phyloP scores from a whole-genome alignment of 2,113 vertebrate species.

The Corythoichthys intestinalis region DNA sequence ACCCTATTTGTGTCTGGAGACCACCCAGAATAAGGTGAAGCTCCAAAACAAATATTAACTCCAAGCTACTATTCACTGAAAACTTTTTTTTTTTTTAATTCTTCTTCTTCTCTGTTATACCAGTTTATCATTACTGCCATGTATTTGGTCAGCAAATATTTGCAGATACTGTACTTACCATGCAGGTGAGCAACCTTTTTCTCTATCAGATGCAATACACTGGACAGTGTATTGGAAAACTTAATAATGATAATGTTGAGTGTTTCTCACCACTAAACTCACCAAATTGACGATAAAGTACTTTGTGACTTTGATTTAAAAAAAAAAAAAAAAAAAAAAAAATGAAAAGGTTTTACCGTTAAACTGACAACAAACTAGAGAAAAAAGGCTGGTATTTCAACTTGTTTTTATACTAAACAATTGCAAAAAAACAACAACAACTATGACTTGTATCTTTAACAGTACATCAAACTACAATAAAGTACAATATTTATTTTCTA shows the following conservation, averaged over 20 bases:
- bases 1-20: constrained; percentile 41
- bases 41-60: constrained; percentile 35
- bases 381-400: no score
- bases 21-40: constrained; percentile 64
- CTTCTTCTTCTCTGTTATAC: not conserved
- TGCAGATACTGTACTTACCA: not conserved
- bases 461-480: no score
- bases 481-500: no score
- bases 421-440: no score
- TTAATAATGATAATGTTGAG: not conserved
- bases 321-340: no score
- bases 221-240: not conserved
- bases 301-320: no score
- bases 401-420: no score
- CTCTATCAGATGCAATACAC: constrained; percentile 3
- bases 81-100: constrained; percentile 20
- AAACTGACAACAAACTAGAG: no score
- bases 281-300: no score
- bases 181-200: constrained; percentile 20
- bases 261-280: not conserved
- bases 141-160: constrained; percentile 17
- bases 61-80: not conserved
- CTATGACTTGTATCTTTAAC: no score
- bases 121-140: constrained; percentile 1
- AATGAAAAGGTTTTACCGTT: no score